Evolutionary conservation across 1,140 invertebrate species (phyloP).

Genomic region (Popillia japonica): DNA sequence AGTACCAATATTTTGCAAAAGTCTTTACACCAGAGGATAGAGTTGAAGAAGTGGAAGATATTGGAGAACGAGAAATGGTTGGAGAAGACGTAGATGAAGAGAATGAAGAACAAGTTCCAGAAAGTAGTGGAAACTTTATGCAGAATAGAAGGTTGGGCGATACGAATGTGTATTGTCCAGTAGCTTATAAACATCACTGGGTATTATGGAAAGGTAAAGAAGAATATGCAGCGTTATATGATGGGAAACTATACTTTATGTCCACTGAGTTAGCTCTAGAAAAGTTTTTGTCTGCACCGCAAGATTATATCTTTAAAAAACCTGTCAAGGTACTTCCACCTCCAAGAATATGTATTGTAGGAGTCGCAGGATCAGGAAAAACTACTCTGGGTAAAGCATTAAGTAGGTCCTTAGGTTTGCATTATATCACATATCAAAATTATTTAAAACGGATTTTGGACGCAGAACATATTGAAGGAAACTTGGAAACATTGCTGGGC

Average conservation of each 20-base stretch:
- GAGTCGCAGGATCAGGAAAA: constrained; percentile 64
- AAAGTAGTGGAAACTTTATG: constrained; percentile 54
- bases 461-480: neutral
- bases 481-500: neutral
- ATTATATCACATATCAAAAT: constrained; percentile 62
- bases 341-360: constrained; percentile 66
- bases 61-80: constrained; percentile 49
- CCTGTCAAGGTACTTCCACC: constrained; percentile 61
- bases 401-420: constrained; percentile 64
- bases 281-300: constrained; percentile 61
- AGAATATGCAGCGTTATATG: constrained; percentile 62
- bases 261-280: constrained; percentile 60
- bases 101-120: constrained; percentile 50
- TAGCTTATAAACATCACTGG: constrained; percentile 62
- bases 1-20: constrained; percentile 47
- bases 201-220: constrained; percentile 68
- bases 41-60: constrained; percentile 49
- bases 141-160: constrained; percentile 63
- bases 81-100: constrained; percentile 54
- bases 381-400: constrained; percentile 61
- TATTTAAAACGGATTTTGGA: constrained; percentile 52
- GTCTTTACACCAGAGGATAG: constrained; percentile 47
- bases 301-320: constrained; percentile 59
- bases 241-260: constrained; percentile 64
- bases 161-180: constrained; percentile 65